phyloP scores from a whole-genome alignment of 2,797 vertebrate species.

The Brotula barbata region DNA sequence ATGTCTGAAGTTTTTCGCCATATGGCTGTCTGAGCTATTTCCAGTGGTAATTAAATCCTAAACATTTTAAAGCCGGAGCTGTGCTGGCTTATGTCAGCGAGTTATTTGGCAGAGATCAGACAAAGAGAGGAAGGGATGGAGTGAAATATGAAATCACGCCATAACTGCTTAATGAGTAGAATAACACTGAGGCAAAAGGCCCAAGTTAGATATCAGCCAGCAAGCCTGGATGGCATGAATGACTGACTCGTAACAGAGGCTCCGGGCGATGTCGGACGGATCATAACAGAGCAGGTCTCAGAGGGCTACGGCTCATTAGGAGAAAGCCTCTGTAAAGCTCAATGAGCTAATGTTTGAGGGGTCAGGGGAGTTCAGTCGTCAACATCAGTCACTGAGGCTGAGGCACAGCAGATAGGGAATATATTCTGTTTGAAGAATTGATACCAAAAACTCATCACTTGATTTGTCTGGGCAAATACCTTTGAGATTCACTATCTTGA shows the following conservation, averaged over 20 bases:
- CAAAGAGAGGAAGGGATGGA: constrained; percentile 54
- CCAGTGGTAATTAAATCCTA: constrained; percentile 97
- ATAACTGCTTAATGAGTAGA: constrained; percentile 48
- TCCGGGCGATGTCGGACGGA: constrained; percentile 21
- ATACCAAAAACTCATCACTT: neutral
- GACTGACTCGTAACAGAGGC: constrained; percentile 25
- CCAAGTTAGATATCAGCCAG: constrained; percentile 56
- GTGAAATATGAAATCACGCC: constrained; percentile 32
- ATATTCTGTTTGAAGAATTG: neutral
- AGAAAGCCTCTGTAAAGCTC: constrained; percentile 29
- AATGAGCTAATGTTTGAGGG: constrained; percentile 43
- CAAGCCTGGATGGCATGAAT: constrained; percentile 41
- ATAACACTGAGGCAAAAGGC: constrained; percentile 42
- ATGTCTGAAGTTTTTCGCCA: constrained; percentile 93
- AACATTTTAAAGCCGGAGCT: constrained; percentile 82
- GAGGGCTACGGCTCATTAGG: constrained; percentile 61
- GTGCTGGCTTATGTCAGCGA: constrained; percentile 62
- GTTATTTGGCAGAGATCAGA: constrained; percentile 70
- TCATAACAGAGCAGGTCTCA: constrained; percentile 52
- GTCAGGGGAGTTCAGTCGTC: constrained; percentile 38
- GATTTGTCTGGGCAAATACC: too few species aligned
- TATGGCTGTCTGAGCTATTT: constrained; percentile 96
- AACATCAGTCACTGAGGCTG: constrained; percentile 36
- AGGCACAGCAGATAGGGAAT: neutral
- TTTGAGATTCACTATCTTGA: too few species aligned